phyloP scores from a whole-genome alignment of 2,888 invertebrate genomes.

The Opisthograptis luteolata region DNA sequence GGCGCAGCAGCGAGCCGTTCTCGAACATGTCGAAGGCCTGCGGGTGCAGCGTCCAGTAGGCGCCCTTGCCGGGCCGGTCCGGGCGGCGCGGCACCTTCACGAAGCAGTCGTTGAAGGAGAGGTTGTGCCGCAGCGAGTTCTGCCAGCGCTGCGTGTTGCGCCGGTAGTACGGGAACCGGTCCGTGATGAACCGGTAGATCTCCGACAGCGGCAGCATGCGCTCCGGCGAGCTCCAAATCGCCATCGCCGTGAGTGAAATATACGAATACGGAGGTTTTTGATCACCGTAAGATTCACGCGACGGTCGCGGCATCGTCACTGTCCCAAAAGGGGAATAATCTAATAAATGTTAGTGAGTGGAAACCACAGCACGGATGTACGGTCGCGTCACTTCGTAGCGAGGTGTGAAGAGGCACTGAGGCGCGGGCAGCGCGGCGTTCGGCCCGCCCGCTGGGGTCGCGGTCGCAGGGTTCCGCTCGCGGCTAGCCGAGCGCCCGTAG shows the following conservation, averaged over 20 bases:
- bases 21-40: slow-evolving; percentile 94
- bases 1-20: slow-evolving; percentile 92
- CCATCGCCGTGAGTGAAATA: slow-evolving; percentile 99
- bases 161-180: slow-evolving; percentile 94
- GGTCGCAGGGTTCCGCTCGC: slow-evolving; percentile 47
- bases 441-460: slow-evolving; percentile 56
- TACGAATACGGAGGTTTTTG: slow-evolving; percentile 99
- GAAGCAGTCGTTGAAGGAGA: slow-evolving; percentile 98
- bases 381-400: slow-evolving; percentile 72
- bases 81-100: slow-evolving; percentile 93
- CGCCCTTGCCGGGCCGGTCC: slow-evolving; percentile 92
- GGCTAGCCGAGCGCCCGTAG: slow-evolving; percentile 20
- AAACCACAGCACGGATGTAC: slow-evolving; percentile 54
- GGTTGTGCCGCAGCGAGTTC: slow-evolving; percentile 94
- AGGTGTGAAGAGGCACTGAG: slow-evolving; percentile 79
- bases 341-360: slow-evolving; percentile 40
- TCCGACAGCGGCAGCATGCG: slow-evolving; percentile 93
- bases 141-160: slow-evolving; percentile 95
- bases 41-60: slow-evolving; percentile 94
- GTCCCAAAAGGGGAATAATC: slow-evolving; percentile 39
- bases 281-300: slow-evolving; percentile 98
- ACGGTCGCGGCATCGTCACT: slow-evolving; percentile 95
- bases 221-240: slow-evolving; percentile 98
- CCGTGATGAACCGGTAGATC: slow-evolving; percentile 92
- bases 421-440: slow-evolving; percentile 57